Evolutionary conservation across 2,113 vertebrate species (phyloP).

Genomic region (Lasiurus cinereus): DNA sequence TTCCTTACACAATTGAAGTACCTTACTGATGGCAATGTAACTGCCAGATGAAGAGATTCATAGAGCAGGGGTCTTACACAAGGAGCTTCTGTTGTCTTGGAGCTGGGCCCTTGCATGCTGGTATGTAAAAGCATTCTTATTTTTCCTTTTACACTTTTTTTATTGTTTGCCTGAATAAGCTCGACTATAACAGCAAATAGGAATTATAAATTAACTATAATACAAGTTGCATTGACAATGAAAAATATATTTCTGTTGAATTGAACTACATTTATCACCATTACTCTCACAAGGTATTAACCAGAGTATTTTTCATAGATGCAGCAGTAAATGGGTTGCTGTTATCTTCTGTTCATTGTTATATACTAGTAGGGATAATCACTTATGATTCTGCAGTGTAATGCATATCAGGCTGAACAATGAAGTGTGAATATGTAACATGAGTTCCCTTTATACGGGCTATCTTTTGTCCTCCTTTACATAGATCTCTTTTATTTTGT

Average conservation of each 20-base stretch:
- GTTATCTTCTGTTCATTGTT: not conserved
- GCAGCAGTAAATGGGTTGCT: not conserved
- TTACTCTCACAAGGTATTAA: slow-evolving; percentile 8
- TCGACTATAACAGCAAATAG: not conserved
- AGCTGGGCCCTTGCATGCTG: not conserved
- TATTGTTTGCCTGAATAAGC: not conserved
- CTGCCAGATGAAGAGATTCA: not conserved
- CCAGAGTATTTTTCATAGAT: not conserved
- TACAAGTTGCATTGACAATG: not conserved
- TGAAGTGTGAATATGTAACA: not conserved
- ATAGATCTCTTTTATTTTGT: not conserved
- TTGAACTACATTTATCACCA: not conserved
- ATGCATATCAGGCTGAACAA: not conserved
- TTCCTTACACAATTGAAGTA: not conserved
- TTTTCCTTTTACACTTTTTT: not conserved
- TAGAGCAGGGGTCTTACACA: not conserved
- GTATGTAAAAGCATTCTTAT: not conserved
- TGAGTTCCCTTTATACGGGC: not conserved
- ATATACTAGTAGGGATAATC: not conserved
- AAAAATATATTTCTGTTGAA: not conserved
- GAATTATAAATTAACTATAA: not conserved
- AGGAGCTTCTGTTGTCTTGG: not conserved
- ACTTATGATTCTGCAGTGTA: not conserved
- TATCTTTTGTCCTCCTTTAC: not conserved
- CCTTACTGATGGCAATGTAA: not conserved